Percentiles rank a stretch among this genome's conserved stretches.
phyloP scores from a whole-genome alignment of 2,888 invertebrate species.

The Parnassius apollo region DNA sequence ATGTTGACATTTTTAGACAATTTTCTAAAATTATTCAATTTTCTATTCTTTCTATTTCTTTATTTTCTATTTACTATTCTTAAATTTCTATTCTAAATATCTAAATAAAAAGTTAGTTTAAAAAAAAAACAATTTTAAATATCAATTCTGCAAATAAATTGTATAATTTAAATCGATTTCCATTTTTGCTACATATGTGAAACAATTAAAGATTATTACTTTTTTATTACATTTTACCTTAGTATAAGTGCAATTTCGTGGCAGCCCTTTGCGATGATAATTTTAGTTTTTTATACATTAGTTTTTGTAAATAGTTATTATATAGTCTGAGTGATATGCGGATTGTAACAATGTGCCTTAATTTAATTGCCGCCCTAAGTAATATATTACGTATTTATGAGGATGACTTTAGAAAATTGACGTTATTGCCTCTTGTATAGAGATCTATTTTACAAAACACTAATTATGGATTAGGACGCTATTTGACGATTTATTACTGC shows the following conservation, averaged over 20 bases:
- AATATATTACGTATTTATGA: background rate
- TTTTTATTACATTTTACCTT: too few relatives aligned
- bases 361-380: conserved; percentile 38
- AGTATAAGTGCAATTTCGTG: conserved; percentile 20
- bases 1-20: background rate
- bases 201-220: too few relatives aligned
- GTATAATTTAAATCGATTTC: too few relatives aligned
- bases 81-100: too few relatives aligned
- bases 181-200: too few relatives aligned
- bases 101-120: too few relatives aligned
- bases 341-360: conserved; percentile 60
- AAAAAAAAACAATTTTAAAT: too few relatives aligned
- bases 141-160: too few relatives aligned
- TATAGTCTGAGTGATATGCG: conserved; percentile 57
- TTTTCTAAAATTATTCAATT: too few relatives aligned
- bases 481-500: background rate
- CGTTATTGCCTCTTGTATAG: background rate
- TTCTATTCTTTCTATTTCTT: too few relatives aligned
- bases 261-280: conserved; percentile 31
- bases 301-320: conserved; percentile 57
- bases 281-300: conserved; percentile 51
- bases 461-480: background rate
- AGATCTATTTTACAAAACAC: background rate
- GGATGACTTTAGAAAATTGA: background rate
- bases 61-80: too few relatives aligned